Conservation (phyloP, 2,888 invertebrate genomes). For the Himalopsyche japonica region DNA sequence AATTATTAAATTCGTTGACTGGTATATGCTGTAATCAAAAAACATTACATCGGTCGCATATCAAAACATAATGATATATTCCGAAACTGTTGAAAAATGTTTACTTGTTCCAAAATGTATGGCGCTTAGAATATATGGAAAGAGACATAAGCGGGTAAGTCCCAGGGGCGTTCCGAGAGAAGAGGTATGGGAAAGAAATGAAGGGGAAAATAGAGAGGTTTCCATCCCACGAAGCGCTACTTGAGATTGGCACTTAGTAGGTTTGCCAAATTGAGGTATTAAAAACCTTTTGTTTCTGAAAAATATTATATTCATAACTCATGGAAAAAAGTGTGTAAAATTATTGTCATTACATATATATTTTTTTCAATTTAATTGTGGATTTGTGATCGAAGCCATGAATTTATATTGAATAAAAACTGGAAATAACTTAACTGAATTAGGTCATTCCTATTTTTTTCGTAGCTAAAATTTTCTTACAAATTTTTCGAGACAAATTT, state of each 20-base stretch:
- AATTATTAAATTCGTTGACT: no score
- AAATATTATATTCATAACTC: no score
- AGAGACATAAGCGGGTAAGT: neutral
- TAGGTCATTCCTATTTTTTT: no score
- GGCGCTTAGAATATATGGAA: neutral
- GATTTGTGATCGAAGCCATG: no score
- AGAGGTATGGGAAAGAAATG: neutral
- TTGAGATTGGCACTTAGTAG: constrained; percentile 26
- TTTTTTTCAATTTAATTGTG: no score
- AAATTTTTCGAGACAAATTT: no score
- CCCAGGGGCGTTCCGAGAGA: neutral
- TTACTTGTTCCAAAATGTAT: neutral
- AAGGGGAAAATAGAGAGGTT: neutral
- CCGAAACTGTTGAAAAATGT: neutral
- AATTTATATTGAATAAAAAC: no score
- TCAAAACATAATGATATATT: neutral
- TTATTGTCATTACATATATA: no score
- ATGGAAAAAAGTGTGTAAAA: no score
- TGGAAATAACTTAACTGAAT: no score
- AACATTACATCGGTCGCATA: neutral
- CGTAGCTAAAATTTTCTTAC: no score
- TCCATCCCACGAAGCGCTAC: neutral
- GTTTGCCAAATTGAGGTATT: neutral
- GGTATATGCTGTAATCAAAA: no score
- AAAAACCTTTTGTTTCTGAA: neutral